Evolutionary conservation across 2,797 vertebrate species (phyloP), one percentile per base, ranked within the genome.

Genomic region (Oreonectes daqikongensis): DNA sequence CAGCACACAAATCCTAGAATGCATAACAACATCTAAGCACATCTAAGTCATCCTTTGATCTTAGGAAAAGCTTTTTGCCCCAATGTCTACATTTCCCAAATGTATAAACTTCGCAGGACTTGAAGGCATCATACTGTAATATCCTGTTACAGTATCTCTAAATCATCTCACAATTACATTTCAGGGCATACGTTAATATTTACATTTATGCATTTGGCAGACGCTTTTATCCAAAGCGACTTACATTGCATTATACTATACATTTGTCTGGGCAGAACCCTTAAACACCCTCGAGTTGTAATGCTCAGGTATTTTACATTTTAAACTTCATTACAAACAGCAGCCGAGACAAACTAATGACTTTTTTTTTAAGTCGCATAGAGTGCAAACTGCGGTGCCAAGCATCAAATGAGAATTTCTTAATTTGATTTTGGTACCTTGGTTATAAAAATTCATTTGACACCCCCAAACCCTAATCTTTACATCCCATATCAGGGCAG

Each of bases 401-500:
- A 24, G 64, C 53, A 60, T 60, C 40, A 61, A 69, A 69, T 52
- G 44, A 77, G 30, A 38, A 61, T 69, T 76, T 69, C 30, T 69
- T 77, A 26, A 77, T 77, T 69, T 40, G 30, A 17, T 61, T 69
- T 77, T 1, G 12, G 28, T 77, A 42, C 22, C 66, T 5, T 52
- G 66, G 17, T 61, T 60, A 50, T 69, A 20, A 10, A 61, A 17
- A 69, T 69, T 77, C 38, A 50, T 69, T 61, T 52, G 44, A 69
- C 30, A 52, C 35, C n/a, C 15, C 12, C 14, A 61, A 50, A 30
- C 30, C 22, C 20, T 61, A 18, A 63, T 69, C 75, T 61, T 69
- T 22, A 61, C 20, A 70, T 77, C 44, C 30, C 9, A 61, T 77
- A 69, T 63, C 18, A 52, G 24, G 22, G 28, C 32, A 55, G 2